Conservation (phyloP, 2,797 vertebrate genomes). For the Pteronotus mesoamericanus region DNA sequence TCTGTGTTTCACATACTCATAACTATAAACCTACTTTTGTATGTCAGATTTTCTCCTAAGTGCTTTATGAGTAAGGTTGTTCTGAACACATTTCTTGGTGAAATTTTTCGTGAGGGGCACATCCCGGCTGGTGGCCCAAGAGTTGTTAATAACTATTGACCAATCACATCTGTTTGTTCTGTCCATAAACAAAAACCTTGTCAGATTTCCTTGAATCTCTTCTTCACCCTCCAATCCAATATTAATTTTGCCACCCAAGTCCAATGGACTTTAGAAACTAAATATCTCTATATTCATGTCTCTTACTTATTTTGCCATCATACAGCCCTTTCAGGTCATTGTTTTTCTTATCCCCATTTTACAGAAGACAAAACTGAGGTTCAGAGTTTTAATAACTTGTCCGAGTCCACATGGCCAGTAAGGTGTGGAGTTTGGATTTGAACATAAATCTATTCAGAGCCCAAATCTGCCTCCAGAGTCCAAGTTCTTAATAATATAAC, state of each 20-base stretch:
- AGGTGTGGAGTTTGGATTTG: background rate
- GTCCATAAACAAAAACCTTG: background rate
- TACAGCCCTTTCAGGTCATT: background rate
- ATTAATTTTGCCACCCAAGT: background rate
- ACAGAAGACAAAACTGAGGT: background rate
- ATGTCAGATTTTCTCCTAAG: background rate
- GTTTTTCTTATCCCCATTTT: constrained; percentile 21
- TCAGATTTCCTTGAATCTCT: background rate
- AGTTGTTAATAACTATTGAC: background rate
- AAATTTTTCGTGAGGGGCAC: background rate
- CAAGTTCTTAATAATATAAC: background rate
- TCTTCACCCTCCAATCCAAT: background rate
- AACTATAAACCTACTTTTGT: background rate
- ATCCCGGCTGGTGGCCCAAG: background rate
- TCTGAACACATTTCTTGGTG: background rate
- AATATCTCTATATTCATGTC: background rate
- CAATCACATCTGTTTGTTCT: background rate
- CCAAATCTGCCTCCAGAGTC: background rate
- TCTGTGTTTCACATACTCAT: background rate
- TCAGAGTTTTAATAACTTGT: background rate
- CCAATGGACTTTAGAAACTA: background rate
- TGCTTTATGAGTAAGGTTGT: background rate
- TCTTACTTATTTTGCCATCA: background rate
- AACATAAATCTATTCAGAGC: background rate
- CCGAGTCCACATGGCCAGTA: background rate